These are phyloP conservation scores for Polyploca ridens DNA, from an alignment of 2,888 invertebrate species.

Conservation along the genomic window DNA sequence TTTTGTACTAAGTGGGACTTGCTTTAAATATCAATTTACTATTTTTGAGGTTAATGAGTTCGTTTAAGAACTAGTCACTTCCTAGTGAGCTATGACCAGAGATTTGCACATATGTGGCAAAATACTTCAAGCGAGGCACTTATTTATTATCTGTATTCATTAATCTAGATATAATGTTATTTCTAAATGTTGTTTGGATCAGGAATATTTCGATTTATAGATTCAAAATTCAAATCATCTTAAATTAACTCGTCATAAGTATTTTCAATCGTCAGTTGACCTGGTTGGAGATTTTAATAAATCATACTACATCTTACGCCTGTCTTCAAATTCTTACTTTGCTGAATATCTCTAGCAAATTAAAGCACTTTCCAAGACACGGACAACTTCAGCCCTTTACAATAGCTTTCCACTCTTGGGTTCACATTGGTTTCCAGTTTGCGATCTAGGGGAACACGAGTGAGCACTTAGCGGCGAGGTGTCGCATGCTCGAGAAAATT, in stretches of 20 bases:
- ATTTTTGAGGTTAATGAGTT: constrained; percentile 2
- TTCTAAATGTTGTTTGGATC: too few relatives aligned
- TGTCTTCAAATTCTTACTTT: not conserved
- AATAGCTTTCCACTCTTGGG: not conserved
- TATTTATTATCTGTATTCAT: too few relatives aligned
- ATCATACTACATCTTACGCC: too few relatives aligned
- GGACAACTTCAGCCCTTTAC: not conserved
- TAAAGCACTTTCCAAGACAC: not conserved
- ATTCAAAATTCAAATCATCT: too few relatives aligned
- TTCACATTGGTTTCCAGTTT: constrained; percentile 2
- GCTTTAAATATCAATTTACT: constrained; percentile 4
- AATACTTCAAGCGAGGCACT: too few relatives aligned
- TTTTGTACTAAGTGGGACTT: not conserved
- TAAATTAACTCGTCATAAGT: too few relatives aligned
- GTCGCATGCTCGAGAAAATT: constrained; percentile 8
- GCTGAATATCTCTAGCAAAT: not conserved
- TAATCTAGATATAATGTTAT: too few relatives aligned
- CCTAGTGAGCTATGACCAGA: too few relatives aligned
- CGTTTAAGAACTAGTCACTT: not conserved
- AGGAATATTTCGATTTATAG: too few relatives aligned
- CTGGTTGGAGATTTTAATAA: too few relatives aligned
- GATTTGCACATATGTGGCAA: too few relatives aligned
- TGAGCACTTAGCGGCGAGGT: constrained; percentile 29
- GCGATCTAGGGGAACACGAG: constrained; percentile 24
- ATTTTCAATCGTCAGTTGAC: too few relatives aligned